These are phyloP conservation scores for Lasioglossum morio DNA, from an alignment of 2,888 invertebrate species.

Conservation along the genomic window DNA sequence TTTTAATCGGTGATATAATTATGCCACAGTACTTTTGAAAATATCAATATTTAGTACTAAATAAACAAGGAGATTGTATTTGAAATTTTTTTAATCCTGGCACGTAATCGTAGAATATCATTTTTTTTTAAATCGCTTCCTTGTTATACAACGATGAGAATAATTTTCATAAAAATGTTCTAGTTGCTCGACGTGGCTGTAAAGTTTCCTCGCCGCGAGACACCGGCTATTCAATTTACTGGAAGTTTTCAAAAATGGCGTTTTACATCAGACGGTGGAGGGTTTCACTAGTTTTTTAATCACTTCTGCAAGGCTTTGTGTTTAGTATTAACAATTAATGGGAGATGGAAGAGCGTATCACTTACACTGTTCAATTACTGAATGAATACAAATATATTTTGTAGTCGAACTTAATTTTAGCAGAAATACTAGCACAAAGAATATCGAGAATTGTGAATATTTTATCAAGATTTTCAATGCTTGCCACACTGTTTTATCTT, in stretches of 20 bases:
- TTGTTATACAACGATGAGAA: not conserved
- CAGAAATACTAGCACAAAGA: no score
- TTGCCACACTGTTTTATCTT: not conserved
- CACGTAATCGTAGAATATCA: not conserved
- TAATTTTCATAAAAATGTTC: slow-evolving; percentile 25
- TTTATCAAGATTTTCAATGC: not conserved
- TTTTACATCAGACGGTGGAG: slow-evolving; percentile 20
- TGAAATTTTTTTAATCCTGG: not conserved
- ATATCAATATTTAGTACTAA: not conserved
- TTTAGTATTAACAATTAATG: not conserved
- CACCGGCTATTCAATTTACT: slow-evolving; percentile 4
- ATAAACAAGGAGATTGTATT: not conserved
- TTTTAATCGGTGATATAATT: not conserved
- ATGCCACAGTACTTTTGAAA: not conserved
- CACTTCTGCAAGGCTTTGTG: not conserved
- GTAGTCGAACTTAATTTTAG: no score
- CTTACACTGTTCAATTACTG: not conserved
- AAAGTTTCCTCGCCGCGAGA: slow-evolving; percentile 21
- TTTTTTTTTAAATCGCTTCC: not conserved
- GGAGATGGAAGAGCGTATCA: not conserved
- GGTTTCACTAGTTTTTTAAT: not conserved
- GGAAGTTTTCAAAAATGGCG: slow-evolving; percentile 18
- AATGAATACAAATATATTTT: not conserved
- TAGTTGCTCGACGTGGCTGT: not conserved
- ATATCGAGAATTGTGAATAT: not conserved